A percentile compares a stretch with the other conserved stretches of the same genome.
phyloP scores from a whole-genome alignment of 2,113 vertebrate species.

The Carassius carassius region DNA sequence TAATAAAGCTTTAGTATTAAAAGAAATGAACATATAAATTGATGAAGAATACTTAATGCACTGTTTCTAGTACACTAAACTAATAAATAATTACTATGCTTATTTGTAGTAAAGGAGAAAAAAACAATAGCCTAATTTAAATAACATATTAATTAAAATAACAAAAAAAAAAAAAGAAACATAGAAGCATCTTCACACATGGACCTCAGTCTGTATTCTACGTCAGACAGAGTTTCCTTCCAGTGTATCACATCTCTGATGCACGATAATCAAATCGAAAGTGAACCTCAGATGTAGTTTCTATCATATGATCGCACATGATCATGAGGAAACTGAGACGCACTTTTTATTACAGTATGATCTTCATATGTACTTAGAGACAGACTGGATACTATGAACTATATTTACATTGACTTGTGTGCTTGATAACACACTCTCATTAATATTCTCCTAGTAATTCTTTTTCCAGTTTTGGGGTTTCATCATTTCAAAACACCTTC shows the following conservation, averaged over 20 bases:
- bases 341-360: not conserved
- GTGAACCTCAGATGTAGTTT: not conserved
- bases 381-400: not conserved
- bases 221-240: not conserved
- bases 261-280: not conserved
- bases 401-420: not conserved
- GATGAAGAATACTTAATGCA: not conserved
- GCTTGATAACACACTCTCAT: not conserved
- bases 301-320: not conserved
- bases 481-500: not conserved
- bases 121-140: no score
- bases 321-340: not conserved
- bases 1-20: not conserved
- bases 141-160: not conserved
- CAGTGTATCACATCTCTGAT: not conserved
- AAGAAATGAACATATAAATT: not conserved
- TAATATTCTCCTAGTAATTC: not conserved
- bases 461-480: not conserved
- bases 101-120: no score
- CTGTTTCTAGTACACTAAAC: not conserved
- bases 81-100: not conserved
- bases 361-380: not conserved
- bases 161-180: not conserved
- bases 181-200: not conserved
- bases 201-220: not conserved